Conservation (phyloP, 2,888 invertebrate genomes). For the Amblyjoppa fuscipennis region DNA sequence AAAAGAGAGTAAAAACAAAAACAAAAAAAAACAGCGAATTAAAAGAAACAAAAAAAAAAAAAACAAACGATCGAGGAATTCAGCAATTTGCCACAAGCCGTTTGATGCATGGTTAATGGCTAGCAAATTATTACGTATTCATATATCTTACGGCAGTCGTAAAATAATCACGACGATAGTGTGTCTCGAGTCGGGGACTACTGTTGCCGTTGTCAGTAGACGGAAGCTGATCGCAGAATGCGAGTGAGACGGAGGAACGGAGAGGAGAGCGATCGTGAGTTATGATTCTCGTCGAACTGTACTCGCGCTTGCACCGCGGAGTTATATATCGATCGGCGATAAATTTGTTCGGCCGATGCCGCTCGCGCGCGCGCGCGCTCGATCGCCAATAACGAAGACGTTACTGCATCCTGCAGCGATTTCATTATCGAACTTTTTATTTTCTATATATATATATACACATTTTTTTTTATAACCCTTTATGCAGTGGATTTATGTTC, state of each 20-base stretch:
- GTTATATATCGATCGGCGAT: conserved; percentile 48
- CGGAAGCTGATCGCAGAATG: neutral
- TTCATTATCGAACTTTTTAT: conserved; percentile 15
- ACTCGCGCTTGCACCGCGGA: neutral
- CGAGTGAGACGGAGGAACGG: too few species aligned
- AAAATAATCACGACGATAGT: conserved; percentile 48
- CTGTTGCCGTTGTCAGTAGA: conserved; percentile 5
- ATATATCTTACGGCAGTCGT: conserved; percentile 45
- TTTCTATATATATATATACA: too few species aligned
- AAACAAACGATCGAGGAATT: conserved; percentile 37
- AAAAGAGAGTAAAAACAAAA: neutral
- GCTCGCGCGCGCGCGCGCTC: conserved; percentile 1
- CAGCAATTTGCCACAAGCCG: conserved; percentile 55
- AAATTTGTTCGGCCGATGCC: conserved; percentile 47
- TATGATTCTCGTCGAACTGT: conserved; percentile 28
- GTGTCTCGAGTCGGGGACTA: conserved; percentile 1
- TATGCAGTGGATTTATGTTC: conserved; percentile 43
- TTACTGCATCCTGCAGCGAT: conserved; percentile 37
- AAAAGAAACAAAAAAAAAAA: conserved; percentile 20
- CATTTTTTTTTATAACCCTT: conserved; percentile 19
- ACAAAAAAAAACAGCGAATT: neutral
- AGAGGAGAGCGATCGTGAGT: conserved; percentile 37
- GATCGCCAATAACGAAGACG: conserved; percentile 52
- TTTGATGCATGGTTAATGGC: conserved; percentile 30
- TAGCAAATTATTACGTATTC: conserved; percentile 33